A percentile compares a stretch with the other conserved stretches of the same genome.
These are phyloP conservation scores for Plestiodon gilberti DNA, from an alignment of 2,113 vertebrate species.

Conservation along the genomic window DNA sequence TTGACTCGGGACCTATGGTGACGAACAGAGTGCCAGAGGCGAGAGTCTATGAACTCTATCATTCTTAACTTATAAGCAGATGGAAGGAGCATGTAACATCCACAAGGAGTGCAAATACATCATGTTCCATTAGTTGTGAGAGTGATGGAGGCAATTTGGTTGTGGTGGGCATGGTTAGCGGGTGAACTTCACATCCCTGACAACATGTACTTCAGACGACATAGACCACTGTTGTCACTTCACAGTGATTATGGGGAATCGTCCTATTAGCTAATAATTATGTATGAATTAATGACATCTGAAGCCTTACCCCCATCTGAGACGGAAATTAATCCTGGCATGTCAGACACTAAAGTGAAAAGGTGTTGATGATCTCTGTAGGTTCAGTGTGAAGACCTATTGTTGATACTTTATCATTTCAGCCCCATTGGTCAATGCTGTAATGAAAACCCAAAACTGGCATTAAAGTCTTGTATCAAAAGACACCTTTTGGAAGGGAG, in stretches of 20 bases:
- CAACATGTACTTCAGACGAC: conserved; percentile 33
- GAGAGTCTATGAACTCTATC: background rate
- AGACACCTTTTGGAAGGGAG: background rate
- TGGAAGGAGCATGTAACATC: conserved; percentile 3
- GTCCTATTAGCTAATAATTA: conserved; percentile 48
- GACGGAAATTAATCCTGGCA: conserved; percentile 46
- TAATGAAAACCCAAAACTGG: conserved; percentile 7
- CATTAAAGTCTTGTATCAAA: background rate
- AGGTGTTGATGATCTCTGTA: conserved; percentile 44
- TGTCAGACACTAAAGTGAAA: conserved; percentile 26
- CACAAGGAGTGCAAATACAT: background rate
- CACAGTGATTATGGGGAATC: conserved; percentile 22
- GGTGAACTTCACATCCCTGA: conserved; percentile 35
- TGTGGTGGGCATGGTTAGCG: conserved; percentile 4
- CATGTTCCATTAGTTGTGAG: background rate
- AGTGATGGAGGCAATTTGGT: conserved; percentile 20
- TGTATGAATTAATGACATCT: conserved; percentile 27
- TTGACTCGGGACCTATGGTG: background rate
- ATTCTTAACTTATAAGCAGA: background rate
- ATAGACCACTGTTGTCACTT: conserved; percentile 30
- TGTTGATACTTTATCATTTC: conserved; percentile 37
- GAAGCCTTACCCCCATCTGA: conserved; percentile 15
- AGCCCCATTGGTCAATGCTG: conserved; percentile 5
- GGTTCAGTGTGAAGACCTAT: conserved; percentile 27
- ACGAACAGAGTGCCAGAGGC: conserved; percentile 1